phyloP scores from a whole-genome alignment of 2,888 invertebrate genomes.

The Ypsolopha scabrella region DNA sequence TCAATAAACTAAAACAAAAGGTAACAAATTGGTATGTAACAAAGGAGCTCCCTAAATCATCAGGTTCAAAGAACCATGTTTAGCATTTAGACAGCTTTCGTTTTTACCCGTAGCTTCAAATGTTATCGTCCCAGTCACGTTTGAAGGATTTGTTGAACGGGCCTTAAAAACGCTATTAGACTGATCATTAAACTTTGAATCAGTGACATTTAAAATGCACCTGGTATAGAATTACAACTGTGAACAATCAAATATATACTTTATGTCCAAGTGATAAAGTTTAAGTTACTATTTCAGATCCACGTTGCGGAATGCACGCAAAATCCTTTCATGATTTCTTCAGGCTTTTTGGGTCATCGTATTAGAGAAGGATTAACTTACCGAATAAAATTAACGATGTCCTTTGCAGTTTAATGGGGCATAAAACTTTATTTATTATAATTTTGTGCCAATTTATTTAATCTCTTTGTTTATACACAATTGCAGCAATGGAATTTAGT shows the following conservation, averaged over 20 bases:
- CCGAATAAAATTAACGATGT: too few relatives aligned
- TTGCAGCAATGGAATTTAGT: too few relatives aligned
- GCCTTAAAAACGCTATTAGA: slow-evolving; percentile 64
- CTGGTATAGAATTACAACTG: slow-evolving; percentile 10
- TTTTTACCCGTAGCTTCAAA: slow-evolving; percentile 36
- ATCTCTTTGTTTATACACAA: too few relatives aligned
- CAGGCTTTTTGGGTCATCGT: not conserved
- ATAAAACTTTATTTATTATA: too few relatives aligned
- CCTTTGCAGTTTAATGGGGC: too few relatives aligned
- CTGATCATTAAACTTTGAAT: slow-evolving; percentile 65
- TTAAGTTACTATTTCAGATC: too few relatives aligned
- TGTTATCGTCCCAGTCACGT: slow-evolving; percentile 66
- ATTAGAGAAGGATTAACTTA: too few relatives aligned
- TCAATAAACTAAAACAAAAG: slow-evolving; percentile 11
- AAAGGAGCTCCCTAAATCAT: slow-evolving; percentile 3
- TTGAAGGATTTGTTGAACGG: slow-evolving; percentile 63
- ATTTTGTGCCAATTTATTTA: too few relatives aligned
- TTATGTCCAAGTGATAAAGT: too few relatives aligned
- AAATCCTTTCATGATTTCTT: slow-evolving; percentile 5
- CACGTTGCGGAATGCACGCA: too few relatives aligned
- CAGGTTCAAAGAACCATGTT: slow-evolving; percentile 27
- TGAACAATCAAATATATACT: too few relatives aligned
- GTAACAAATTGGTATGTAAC: slow-evolving; percentile 15
- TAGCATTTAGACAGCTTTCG: slow-evolving; percentile 29
- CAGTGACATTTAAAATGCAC: slow-evolving; percentile 59